Percentiles rank a stretch among this genome's conserved stretches.
Conservation (phyloP, 2,113 vertebrate species). For the Amblyornis subalaris region DNA sequence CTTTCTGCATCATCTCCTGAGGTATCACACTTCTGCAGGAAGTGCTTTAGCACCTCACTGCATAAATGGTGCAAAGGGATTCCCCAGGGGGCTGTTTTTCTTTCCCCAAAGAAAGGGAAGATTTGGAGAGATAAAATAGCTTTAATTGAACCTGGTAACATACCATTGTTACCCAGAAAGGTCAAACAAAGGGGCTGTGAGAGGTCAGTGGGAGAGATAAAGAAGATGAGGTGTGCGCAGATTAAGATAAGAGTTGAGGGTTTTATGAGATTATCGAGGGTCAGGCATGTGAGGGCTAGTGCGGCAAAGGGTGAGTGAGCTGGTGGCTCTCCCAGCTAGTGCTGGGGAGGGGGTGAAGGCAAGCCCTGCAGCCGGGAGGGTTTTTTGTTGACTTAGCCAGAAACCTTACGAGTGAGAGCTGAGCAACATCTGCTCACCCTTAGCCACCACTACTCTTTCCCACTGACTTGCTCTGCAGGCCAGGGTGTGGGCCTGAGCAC, state of each 20-base stretch:
- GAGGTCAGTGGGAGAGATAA: conserved; percentile 5
- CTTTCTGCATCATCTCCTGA: neutral
- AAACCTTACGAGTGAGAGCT: neutral
- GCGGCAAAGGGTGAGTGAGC: neutral
- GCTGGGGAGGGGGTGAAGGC: neutral
- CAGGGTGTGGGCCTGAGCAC: neutral
- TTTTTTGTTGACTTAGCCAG: neutral
- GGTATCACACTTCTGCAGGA: neutral
- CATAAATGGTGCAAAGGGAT: neutral
- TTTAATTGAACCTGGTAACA: neutral
- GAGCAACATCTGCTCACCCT: neutral
- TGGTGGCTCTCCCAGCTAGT: neutral
- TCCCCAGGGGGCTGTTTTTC: neutral
- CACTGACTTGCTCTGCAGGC: neutral
- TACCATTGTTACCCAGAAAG: neutral
- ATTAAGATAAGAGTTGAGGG: conserved; percentile 10
- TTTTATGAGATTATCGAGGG: rapidly evolving
- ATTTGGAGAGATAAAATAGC: neutral
- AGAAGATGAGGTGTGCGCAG: neutral
- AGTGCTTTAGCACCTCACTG: neutral
- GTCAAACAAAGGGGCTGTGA: neutral
- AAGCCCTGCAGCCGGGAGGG: neutral
- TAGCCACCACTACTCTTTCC: neutral
- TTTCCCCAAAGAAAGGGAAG: neutral
- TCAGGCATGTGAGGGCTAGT: neutral